phyloP scores from a whole-genome alignment of 2,113 vertebrate genomes.

The Taurulus bubalis region DNA sequence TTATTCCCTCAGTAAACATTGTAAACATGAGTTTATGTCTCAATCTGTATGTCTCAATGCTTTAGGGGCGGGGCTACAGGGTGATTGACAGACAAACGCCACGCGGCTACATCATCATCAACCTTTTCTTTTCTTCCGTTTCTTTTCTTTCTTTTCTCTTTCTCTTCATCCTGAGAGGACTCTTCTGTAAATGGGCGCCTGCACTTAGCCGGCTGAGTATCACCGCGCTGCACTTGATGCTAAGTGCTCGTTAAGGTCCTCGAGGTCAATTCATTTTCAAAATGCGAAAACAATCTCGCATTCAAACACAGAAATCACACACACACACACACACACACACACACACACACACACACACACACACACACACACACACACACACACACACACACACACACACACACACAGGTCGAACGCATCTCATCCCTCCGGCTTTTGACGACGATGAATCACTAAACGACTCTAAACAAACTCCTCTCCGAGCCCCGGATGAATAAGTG shows the following conservation, averaged over 20 bases:
- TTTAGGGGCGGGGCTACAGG: too few species aligned
- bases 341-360: constrained; percentile 28
- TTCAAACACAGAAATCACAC: constrained; percentile 61
- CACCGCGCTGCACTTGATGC: constrained; percentile 55
- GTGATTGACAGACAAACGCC: too few species aligned
- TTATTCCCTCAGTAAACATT: too few species aligned
- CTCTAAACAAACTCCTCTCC: constrained; percentile 80
- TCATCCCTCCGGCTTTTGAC: constrained; percentile 56
- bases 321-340: constrained; percentile 4
- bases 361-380: constrained; percentile 23
- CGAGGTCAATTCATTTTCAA: constrained; percentile 67
- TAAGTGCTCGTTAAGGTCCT: constrained; percentile 69
- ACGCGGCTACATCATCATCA: background rate
- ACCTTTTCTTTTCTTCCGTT: too few species aligned
- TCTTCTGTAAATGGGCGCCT: constrained; percentile 53
- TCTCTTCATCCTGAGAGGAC: background rate
- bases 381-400: constrained; percentile 27
- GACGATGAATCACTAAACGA: constrained; percentile 68
- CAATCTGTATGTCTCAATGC: too few species aligned
- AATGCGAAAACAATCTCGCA: constrained; percentile 52
- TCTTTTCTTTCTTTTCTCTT: too few species aligned
- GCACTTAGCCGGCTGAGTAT: constrained; percentile 64
- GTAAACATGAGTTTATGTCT: too few species aligned
- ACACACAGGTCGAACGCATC: constrained; percentile 12
- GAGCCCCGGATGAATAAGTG: constrained; percentile 80